Evolutionary conservation across 2,797 vertebrate species (phyloP), one percentile per base, ranked within the genome.

Genomic region (Pyrocephalus nanus): DNA sequence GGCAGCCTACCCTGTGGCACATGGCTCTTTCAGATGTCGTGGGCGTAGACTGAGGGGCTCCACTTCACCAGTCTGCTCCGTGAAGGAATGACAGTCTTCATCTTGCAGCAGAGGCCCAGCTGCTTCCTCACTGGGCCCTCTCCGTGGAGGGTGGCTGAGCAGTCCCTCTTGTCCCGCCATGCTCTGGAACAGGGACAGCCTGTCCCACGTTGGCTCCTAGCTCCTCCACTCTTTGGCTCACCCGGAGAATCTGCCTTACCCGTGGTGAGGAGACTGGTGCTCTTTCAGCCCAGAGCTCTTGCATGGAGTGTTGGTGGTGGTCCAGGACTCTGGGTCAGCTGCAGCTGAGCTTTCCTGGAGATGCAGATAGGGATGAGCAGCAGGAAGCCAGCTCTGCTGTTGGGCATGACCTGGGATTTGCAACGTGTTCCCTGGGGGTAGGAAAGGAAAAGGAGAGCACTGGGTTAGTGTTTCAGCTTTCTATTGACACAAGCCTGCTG

Each of bases 401-500:
- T 87, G 66, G 89, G 47, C 65, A 78, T 3, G 11, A 50, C 58
- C 29, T 55, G 47, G 48, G 50, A 60, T 43, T 73, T 69, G 26
- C 14, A 66, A 1, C 0, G 0, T 64, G 66, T 87, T 67, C 48
- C 48, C 20, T 61, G 30, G 48, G 81, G 70, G 11, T 40, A 34
- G 76, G 58, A 66, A 77, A 84, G 86, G 70, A 64, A 66, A 43
- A 66, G 20, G 43, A 83, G 27, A 86, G 64, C 81, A 1, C 60
- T 64, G 55, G 50, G 66, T 73, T 88, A 38, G 47, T 50, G 50
- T 79, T 94, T 79, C 77, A 88, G 80, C 34, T 87, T 57, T 77
- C n/a, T 92, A 9, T 90, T 96, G 91, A 88, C 82, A 75, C 67
- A 93, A 71, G 34, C 72, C 67, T 91, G 74, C 87, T 71, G 70